Conservation (phyloP, 2,888 invertebrate genomes). For the Andrena haemorrhoa region DNA sequence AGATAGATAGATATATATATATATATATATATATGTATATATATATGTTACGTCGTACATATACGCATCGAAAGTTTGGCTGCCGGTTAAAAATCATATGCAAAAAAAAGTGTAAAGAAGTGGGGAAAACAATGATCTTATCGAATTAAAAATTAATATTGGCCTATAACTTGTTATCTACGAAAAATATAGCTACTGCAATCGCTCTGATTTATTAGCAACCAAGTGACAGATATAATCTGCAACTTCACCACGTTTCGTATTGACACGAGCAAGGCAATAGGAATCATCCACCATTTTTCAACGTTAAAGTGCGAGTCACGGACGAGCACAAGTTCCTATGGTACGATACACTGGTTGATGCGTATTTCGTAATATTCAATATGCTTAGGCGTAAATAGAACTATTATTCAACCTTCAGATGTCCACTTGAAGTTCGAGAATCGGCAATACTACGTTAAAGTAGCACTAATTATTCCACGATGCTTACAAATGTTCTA, state of each 20-base stretch:
- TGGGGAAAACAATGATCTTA: constrained; percentile 6
- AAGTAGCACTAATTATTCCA: constrained; percentile 11
- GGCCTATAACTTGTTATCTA: background rate
- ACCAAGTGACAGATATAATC: constrained; percentile 47
- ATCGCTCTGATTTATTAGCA: background rate
- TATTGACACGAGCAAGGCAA: constrained; percentile 51
- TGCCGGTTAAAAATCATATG: constrained; percentile 36
- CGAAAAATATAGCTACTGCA: background rate
- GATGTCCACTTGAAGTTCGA: constrained; percentile 8
- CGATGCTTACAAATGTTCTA: background rate
- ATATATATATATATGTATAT: constrained; percentile 1
- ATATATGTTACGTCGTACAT: background rate
- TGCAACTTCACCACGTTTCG: constrained; percentile 34
- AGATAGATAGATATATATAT: background rate
- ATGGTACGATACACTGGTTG: constrained; percentile 44
- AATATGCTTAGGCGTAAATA: constrained; percentile 32
- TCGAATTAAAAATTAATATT: background rate
- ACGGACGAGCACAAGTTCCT: constrained; percentile 28
- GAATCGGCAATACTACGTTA: constrained; percentile 1
- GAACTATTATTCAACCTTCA: constrained; percentile 60
- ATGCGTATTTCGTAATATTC: constrained; percentile 56
- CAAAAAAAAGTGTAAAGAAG: constrained; percentile 14
- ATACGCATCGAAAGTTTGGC: constrained; percentile 13
- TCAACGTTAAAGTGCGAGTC: constrained; percentile 54
- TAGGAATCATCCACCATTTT: constrained; percentile 68